Percentiles rank a stretch among this genome's conserved stretches.
phyloP scores from a whole-genome alignment of 2,113 vertebrate genomes.

The Esox niger region DNA sequence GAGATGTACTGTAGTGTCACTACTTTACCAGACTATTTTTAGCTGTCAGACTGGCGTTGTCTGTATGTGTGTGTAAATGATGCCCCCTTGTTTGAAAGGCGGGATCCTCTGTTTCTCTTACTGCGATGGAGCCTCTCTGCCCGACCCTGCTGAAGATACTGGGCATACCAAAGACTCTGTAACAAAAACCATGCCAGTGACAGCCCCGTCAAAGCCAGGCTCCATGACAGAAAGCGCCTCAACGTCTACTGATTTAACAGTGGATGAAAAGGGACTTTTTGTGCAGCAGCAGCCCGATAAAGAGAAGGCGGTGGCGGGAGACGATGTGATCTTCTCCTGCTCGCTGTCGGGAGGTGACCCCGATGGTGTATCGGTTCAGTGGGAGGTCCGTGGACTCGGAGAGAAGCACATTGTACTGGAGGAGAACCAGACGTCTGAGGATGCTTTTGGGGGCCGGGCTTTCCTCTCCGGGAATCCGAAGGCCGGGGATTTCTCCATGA shows the following conservation, averaged over 20 bases:
- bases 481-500: slow-evolving; percentile 55
- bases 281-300: slow-evolving; percentile 59
- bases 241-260: neutral
- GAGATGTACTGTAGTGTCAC: slow-evolving; percentile 21
- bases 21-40: slow-evolving; percentile 9
- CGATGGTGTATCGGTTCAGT: slow-evolving; percentile 40
- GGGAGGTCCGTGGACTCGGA: slow-evolving; percentile 62
- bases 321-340: slow-evolving; percentile 62
- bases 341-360: slow-evolving; percentile 25
- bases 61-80: neutral
- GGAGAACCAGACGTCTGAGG: slow-evolving; percentile 45
- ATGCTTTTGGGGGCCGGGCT: slow-evolving; percentile 46
- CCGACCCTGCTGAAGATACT: neutral
- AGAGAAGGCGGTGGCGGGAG: slow-evolving; percentile 67
- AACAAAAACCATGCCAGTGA: neutral
- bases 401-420: slow-evolving; percentile 47
- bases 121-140: slow-evolving; percentile 7
- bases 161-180: neutral
- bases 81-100: neutral
- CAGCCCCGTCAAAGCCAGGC: neutral
- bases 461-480: slow-evolving; percentile 56
- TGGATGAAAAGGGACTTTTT: slow-evolving; percentile 21
- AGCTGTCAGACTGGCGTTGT: slow-evolving; percentile 2
- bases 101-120: neutral
- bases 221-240: neutral